Conservation (phyloP, 1,140 invertebrate species). For the Drosophila sulfurigaster region DNA sequence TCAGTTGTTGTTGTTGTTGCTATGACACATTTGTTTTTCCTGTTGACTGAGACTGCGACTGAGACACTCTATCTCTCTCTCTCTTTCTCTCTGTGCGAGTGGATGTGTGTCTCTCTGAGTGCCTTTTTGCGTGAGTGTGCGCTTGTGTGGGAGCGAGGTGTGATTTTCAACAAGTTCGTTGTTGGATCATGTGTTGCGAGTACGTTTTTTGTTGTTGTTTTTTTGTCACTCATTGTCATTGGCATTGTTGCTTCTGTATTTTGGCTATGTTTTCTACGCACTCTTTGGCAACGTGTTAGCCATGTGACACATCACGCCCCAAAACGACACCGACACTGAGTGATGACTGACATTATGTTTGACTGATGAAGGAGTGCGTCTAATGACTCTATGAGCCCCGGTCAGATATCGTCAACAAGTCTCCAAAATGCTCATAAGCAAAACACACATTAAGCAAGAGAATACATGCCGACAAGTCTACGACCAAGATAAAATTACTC, state of each 20-base stretch:
- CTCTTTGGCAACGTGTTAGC: slow-evolving; percentile 37
- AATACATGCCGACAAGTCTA: no score
- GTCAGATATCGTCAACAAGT: slow-evolving; percentile 51
- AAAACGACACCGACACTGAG: slow-evolving; percentile 48
- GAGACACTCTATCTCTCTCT: neutral
- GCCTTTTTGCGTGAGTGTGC: slow-evolving; percentile 2
- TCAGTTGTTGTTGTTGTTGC: slow-evolving; percentile 36
- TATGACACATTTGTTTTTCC: slow-evolving; percentile 32
- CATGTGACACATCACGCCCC: slow-evolving; percentile 64
- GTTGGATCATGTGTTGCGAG: slow-evolving; percentile 40
- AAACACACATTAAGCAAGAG: neutral
- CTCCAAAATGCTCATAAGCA: neutral
- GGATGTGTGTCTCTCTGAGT: neutral
- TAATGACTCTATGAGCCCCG: slow-evolving; percentile 55
- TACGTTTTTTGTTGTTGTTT: slow-evolving; percentile 13
- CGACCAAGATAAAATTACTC: no score
- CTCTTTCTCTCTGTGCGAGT: no score
- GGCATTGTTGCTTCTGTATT: slow-evolving; percentile 15
- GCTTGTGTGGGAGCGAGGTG: slow-evolving; percentile 50
- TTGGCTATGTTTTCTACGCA: slow-evolving; percentile 42
- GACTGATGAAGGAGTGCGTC: slow-evolving; percentile 52
- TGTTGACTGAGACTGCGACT: slow-evolving; percentile 4
- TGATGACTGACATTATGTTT: slow-evolving; percentile 55
- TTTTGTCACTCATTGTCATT: neutral
- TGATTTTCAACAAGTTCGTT: slow-evolving; percentile 78